Base-by-base conservation (phyloP, 2,797 vertebrate species). In the Florisuga fusca region DNA sequence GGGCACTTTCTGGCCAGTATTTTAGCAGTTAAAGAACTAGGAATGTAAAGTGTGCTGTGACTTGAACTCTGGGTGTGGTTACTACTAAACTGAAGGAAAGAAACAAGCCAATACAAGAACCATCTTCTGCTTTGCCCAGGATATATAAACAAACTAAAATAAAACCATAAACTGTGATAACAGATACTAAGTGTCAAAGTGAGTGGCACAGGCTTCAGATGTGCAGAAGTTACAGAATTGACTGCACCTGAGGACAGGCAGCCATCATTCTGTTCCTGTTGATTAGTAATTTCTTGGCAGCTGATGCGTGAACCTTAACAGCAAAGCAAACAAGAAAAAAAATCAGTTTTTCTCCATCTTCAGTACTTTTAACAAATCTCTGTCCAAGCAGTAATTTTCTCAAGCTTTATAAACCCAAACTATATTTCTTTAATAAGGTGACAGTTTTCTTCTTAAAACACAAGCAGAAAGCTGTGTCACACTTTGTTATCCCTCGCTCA, bases 61-160 rank as follows among this genome's bases (percentile, higher is more conserved):
- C 85, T 75, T 69, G 66, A 94, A 62, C 41, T 84, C 53, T 27
- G 67, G 90, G 90, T 88, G 94, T 74, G 94, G 82, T 61, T 78
- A 61, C 41, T 34, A 62, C 48, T 43, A 31, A 54, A 45, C 27
- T 23, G n/a, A 62, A 89, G 71, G 34, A 85, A 64, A 84, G n/a
- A 64, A 93, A 93, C 90, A 92, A 91, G 89, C 59, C 84, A 75
- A 69, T 41, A 31, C 90, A 92, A 31, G 75, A 92, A 87, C 22
- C 23, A 67, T 38, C 54, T 36, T n/a, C 2, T 33, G 75, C 61
- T 89, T 80, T 84, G 61, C 36, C 54, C 46, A 31, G 12, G 31
- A 89, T 26, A 78, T 2, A 46, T 61, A 87, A 93, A 86, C 8
- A 78, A 27, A 18, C 21, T 43, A 83, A 83, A 89, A 69, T 76